Evolutionary conservation across 2,113 vertebrate species (phyloP).

Genomic region (Microtus ochrogaster): DNA sequence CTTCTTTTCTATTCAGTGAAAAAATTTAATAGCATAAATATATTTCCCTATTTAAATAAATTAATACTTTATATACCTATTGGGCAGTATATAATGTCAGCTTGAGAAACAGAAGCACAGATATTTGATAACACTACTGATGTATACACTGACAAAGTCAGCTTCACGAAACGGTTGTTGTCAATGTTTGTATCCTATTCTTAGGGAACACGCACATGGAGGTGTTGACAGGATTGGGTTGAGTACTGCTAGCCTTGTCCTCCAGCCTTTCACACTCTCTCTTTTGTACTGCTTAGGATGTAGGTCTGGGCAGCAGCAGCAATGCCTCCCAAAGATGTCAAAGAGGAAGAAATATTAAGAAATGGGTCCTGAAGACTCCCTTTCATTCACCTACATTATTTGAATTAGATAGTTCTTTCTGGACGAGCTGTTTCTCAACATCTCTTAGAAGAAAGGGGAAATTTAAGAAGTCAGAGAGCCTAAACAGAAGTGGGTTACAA

Average conservation of each 20-base stretch:
- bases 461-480: not conserved
- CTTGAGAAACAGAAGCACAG: not conserved
- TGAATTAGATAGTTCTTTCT: not conserved
- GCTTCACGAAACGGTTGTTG: not conserved
- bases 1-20: not conserved
- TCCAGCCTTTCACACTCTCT: fast-evolving
- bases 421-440: not conserved
- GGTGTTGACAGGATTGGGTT: not conserved
- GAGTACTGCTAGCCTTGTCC: not conserved
- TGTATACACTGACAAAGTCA: not conserved
- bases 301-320: not conserved
- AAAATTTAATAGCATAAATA: conserved; percentile 10
- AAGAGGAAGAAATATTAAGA: not conserved
- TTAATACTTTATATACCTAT: not conserved
- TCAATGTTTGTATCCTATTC: not conserved
- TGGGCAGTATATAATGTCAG: not conserved
- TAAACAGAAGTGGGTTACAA: not conserved
- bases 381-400: not conserved
- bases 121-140: not conserved
- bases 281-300: not conserved
- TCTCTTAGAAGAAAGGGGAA: not conserved
- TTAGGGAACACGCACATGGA: not conserved
- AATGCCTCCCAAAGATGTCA: not conserved
- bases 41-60: not conserved
- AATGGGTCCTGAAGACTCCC: no score